A percentile compares a stretch with the other conserved stretches of the same genome.
Conservation (phyloP, 2,113 vertebrate genomes). For the Merops nubicus region DNA sequence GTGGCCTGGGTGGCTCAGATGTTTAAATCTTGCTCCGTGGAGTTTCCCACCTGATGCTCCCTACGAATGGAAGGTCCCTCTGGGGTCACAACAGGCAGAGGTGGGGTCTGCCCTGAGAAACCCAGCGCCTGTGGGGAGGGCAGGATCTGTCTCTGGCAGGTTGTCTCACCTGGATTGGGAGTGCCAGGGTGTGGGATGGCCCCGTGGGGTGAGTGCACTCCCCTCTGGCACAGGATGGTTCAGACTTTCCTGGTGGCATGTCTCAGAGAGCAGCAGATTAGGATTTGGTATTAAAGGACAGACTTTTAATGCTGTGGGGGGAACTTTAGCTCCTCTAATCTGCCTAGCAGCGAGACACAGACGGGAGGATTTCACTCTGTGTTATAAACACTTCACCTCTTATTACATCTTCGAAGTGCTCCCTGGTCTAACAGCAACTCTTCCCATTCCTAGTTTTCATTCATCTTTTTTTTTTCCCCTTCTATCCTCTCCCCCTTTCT, state of each 20-base stretch:
- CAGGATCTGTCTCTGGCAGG: neutral
- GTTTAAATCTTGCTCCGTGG: neutral
- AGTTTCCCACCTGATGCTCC: neutral
- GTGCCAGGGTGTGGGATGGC: neutral
- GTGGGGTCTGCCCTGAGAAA: rapidly evolving
- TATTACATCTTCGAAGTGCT: neutral
- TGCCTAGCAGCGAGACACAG: neutral
- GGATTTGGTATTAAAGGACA: neutral
- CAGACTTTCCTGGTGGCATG: neutral
- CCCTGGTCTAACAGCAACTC: neutral
- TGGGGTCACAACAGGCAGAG: rapidly evolving
- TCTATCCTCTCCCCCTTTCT: no score
- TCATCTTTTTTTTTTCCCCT: neutral
- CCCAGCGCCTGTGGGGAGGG: neutral
- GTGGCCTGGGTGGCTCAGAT: rapidly evolving
- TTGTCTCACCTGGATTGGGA: neutral
- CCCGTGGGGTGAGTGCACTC: rapidly evolving
- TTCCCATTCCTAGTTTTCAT: neutral
- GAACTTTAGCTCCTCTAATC: neutral
- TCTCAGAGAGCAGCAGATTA: neutral
- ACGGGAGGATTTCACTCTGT: neutral
- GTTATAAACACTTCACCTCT: neutral
- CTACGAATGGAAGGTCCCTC: rapidly evolving
- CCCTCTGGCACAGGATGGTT: rapidly evolving
- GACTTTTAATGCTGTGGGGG: neutral